Evolutionary conservation across 2,113 vertebrate genomes (phyloP), one percentile per base, ranked within the genome.

Genomic region (Apaloderma vittatum): DNA sequence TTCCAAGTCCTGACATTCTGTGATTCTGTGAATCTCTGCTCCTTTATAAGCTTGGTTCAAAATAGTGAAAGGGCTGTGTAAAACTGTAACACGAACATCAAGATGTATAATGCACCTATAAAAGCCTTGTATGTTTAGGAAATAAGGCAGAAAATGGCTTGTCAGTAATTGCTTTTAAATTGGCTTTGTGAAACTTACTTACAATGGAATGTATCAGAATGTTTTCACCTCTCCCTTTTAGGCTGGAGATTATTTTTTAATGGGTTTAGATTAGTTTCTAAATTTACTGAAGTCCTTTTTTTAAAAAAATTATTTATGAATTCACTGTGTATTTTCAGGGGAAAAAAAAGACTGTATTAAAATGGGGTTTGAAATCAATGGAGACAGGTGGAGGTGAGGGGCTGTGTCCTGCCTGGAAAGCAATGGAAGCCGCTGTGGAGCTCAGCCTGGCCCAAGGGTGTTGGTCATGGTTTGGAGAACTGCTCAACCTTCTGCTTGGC

Each of bases 311-410:
- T 6, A 3, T 62, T 77, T 7, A 7, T 89, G 62, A 77, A 74
- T 61, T 87, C 63, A 80, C 82, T 94, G 76, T 79, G 63, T 88
- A 65, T 91, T 86, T 94, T 94, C 82, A 75, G 71, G 95, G 93
- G 4, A 16, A 91, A 54, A 49, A 49, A 54, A 54, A 49, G 5
- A 9, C 2, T 32, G 7, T 51, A 49, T 78, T 67, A 52, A 45
- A 62, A 63, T 1, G 18, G 12, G 27, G 45, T 95, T 82, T 73
- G 58, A 85, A 87, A 63, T 40, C 34, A 23, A 0, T 73, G 61
- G 23, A 85, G 51, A 18, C 14, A 52, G 20, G 13, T 58, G 63
- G 34, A 76, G 32, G 24, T 0, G 1, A 30, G 34, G 24, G 24
- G 15, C 29, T 86, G 18, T 62, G 58, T 40, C 45, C 58, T 81